Evolutionary conservation across 2,797 vertebrate genomes (phyloP).

Genomic region (Macropus fuliginosus): DNA sequence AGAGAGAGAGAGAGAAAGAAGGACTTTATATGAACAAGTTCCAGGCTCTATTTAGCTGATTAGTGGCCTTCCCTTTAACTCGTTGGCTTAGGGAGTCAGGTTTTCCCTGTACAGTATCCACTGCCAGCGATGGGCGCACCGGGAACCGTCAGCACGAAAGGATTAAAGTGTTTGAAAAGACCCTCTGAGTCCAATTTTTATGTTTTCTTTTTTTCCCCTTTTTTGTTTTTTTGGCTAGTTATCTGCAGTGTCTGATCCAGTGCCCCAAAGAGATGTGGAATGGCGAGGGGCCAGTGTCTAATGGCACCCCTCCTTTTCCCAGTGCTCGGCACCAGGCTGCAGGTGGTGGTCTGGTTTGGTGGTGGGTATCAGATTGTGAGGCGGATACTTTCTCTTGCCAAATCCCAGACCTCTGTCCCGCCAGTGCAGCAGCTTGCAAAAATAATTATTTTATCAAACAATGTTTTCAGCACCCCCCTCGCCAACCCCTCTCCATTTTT

Average conservation of each 20-base stretch:
- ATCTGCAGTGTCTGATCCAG: conserved; percentile 81
- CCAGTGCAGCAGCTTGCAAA: conserved; percentile 82
- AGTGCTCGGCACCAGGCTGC: conserved; percentile 81
- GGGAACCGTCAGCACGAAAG: conserved; percentile 82
- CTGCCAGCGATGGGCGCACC: conserved; percentile 81
- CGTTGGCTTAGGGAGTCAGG: conserved; percentile 80
- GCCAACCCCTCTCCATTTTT: neutral
- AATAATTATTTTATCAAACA: conserved; percentile 83
- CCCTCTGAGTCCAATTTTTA: conserved; percentile 83
- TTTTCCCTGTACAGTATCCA: conserved; percentile 72
- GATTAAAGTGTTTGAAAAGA: conserved; percentile 87
- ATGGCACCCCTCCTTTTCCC: conserved; percentile 83
- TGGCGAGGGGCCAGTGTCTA: conserved; percentile 90
- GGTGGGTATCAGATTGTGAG: conserved; percentile 81
- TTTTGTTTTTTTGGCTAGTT: conserved; percentile 78
- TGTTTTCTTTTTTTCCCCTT: conserved; percentile 60
- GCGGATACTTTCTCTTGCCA: conserved; percentile 80
- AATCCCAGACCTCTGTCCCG: conserved; percentile 78
- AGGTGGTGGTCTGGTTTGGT: conserved; percentile 83
- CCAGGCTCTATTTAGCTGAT: conserved; percentile 88
- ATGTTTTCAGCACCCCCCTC: conserved; percentile 66
- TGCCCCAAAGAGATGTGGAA: conserved; percentile 85
- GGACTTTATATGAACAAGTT: conserved; percentile 83
- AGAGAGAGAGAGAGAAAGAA: neutral
- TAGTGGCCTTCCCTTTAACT: conserved; percentile 85